phyloP scores from a whole-genome alignment of 2,888 invertebrate genomes.

The Diloba caeruleocephala region DNA sequence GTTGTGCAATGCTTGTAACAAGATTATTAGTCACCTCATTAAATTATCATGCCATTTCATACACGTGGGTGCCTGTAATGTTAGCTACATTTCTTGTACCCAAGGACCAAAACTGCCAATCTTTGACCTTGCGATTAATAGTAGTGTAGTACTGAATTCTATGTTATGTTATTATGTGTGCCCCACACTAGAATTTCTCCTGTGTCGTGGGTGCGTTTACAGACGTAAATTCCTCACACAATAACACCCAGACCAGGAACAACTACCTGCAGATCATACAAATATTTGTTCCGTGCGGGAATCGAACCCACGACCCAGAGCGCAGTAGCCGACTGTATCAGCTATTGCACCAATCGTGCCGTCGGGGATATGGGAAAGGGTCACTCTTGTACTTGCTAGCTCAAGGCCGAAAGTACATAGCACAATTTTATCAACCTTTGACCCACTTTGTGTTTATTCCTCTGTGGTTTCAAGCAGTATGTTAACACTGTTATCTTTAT shows the following conservation, averaged over 20 bases:
- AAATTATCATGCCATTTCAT: constrained; percentile 19
- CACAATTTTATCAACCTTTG: constrained; percentile 3
- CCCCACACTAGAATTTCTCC: too few relatives aligned
- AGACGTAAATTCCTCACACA: too few relatives aligned
- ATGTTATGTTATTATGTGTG: too few relatives aligned
- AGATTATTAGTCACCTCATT: constrained; percentile 39
- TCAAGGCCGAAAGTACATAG: not conserved
- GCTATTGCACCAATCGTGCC: too few relatives aligned
- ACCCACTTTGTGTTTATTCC: not conserved
- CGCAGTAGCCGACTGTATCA: too few relatives aligned
- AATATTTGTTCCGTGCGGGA: too few relatives aligned
- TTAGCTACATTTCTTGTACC: constrained; percentile 5
- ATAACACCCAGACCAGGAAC: too few relatives aligned
- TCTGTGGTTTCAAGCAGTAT: not conserved
- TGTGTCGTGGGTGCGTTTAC: too few relatives aligned
- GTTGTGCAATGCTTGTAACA: constrained; percentile 26
- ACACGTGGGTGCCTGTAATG: constrained; percentile 24
- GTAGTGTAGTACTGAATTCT: not conserved
- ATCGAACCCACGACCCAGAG: too few relatives aligned
- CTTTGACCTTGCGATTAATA: not conserved
- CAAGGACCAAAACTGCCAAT: not conserved
- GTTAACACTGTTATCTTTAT: not conserved
- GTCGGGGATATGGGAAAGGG: not conserved
- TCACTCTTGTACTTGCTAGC: not conserved
- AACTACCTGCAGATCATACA: too few relatives aligned